phyloP scores from a whole-genome alignment of 2,113 vertebrate species.

The Sialia sialis region DNA sequence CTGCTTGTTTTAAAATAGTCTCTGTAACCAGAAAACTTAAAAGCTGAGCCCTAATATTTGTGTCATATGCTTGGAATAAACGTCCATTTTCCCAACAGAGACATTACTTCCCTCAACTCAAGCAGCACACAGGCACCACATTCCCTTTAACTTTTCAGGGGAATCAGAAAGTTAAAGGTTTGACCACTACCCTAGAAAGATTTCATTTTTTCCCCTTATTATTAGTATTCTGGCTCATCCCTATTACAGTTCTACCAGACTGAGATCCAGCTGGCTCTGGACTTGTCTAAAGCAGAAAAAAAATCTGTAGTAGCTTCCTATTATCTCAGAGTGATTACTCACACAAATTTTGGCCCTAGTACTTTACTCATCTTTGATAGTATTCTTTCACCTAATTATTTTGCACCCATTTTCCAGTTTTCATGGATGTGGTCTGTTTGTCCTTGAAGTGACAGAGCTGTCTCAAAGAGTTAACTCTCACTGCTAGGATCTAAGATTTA shows the following conservation, averaged over 20 bases:
- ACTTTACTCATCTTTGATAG: neutral
- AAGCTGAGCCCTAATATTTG: neutral
- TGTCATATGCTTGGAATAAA: neutral
- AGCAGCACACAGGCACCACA: neutral
- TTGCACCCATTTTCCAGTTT: neutral
- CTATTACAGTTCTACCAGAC: neutral
- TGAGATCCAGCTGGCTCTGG: neutral
- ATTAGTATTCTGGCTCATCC: neutral
- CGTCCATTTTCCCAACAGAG: neutral
- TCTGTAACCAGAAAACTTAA: neutral
- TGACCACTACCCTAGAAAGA: neutral
- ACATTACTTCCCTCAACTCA: neutral
- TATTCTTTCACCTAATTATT: neutral
- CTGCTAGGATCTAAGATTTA: neutral
- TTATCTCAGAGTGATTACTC: neutral
- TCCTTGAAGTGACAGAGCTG: neutral
- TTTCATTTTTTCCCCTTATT: accelerated
- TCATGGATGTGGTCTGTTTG: neutral
- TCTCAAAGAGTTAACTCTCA: conserved; percentile 19
- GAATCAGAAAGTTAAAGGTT: neutral
- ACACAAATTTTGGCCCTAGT: neutral
- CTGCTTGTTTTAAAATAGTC: neutral
- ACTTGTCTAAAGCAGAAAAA: neutral
- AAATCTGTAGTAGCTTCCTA: neutral
- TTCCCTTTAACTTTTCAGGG: neutral